phyloP scores from a whole-genome alignment of 2,888 invertebrate species.

The Pammene aurita region DNA sequence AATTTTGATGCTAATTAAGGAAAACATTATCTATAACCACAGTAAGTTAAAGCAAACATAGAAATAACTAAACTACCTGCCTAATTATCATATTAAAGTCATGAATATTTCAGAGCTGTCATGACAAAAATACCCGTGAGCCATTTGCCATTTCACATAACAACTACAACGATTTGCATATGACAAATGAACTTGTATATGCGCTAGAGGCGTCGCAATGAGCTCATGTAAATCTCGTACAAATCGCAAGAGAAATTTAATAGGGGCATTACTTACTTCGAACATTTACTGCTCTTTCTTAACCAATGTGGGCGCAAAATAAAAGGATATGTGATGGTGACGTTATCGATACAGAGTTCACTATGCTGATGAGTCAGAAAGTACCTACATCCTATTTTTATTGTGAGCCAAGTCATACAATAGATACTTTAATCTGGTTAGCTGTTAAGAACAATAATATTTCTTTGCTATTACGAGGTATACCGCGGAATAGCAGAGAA shows the following conservation, averaged over 20 bases:
- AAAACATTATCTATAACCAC: background rate
- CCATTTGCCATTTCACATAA: slow-evolving; percentile 3
- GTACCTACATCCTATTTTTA: background rate
- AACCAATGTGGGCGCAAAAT: background rate
- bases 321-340: slow-evolving; percentile 4
- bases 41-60: background rate
- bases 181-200: slow-evolving; percentile 22
- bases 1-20: background rate
- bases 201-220: slow-evolving; percentile 20
- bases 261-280: background rate
- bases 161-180: slow-evolving; percentile 14
- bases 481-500: no score
- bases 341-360: background rate
- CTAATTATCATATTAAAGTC: slow-evolving; percentile 4
- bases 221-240: slow-evolving; percentile 12
- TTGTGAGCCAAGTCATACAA: background rate
- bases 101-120: slow-evolving; percentile 18
- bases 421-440: no score
- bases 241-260: slow-evolving; percentile 16
- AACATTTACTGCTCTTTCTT: slow-evolving; percentile 8
- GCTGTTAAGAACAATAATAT: no score
- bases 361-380: background rate
- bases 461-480: no score
- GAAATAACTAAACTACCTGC: background rate
- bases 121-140: slow-evolving; percentile 12